Evolutionary conservation across 2,888 invertebrate species (phyloP).

Genomic region (Diadegma fenestrale): DNA sequence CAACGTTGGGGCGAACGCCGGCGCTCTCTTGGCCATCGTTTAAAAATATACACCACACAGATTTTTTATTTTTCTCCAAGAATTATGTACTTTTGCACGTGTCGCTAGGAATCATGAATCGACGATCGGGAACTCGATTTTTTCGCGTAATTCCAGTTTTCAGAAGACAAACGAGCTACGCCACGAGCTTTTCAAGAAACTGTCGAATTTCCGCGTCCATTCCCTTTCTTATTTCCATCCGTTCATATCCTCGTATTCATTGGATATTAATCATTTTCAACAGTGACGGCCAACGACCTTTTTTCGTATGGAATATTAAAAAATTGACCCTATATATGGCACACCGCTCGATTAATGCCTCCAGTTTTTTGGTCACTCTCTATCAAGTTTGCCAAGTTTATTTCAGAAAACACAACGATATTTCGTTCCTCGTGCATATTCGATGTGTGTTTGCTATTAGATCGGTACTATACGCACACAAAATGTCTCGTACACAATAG

Average conservation of each 20-base stretch:
- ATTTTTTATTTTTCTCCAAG: not conserved
- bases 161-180: not conserved
- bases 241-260: not conserved
- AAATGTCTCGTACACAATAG: not conserved
- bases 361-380: not conserved
- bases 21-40: slow-evolving; percentile 50
- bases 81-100: not conserved
- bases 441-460: not conserved
- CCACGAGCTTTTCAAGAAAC: not conserved
- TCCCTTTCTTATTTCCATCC: not conserved
- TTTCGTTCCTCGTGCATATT: not conserved
- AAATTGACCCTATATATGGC: not conserved
- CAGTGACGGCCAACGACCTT: not conserved
- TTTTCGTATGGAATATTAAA: not conserved
- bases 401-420: not conserved
- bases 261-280: not conserved
- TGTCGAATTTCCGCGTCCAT: not conserved
- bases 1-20: slow-evolving; percentile 35
- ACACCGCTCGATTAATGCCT: too few relatives aligned
- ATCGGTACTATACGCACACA: not conserved
- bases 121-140: not conserved
- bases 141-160: not conserved
- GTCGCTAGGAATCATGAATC: not conserved
- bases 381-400: not conserved
- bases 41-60: slow-evolving; percentile 39